phyloP scores from a whole-genome alignment of 2,888 invertebrate genomes.

The Xylocampa areola region DNA sequence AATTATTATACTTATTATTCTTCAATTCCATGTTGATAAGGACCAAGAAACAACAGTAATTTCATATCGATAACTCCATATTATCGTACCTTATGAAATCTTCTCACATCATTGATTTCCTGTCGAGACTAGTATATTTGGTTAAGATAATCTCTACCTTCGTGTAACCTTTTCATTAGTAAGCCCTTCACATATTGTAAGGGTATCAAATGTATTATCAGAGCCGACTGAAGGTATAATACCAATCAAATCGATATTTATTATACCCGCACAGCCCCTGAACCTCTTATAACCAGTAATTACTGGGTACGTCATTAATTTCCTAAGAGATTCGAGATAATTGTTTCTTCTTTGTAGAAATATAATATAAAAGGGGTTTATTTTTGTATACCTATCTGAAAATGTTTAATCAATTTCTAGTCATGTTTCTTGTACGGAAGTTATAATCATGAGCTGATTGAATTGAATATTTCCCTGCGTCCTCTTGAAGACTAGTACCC shows the following conservation, averaged over 20 bases:
- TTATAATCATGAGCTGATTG: too few relatives aligned
- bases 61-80: not conserved
- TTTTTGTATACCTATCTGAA: too few relatives aligned
- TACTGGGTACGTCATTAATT: constrained; percentile 33
- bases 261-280: constrained; percentile 47
- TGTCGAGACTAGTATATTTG: constrained; percentile 38
- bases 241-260: constrained; percentile 53
- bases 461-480: too few relatives aligned
- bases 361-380: too few relatives aligned
- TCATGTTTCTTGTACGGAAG: too few relatives aligned
- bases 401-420: too few relatives aligned
- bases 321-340: constrained; percentile 19
- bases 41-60: too few relatives aligned
- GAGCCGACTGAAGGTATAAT: constrained; percentile 34
- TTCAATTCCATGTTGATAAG: too few relatives aligned
- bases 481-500: too few relatives aligned
- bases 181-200: constrained; percentile 55
- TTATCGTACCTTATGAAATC: constrained; percentile 15
- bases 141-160: constrained; percentile 43
- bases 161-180: constrained; percentile 53
- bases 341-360: constrained; percentile 9
- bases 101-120: constrained; percentile 40
- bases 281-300: constrained; percentile 43
- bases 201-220: constrained; percentile 54
- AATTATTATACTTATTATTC: too few relatives aligned